Evolutionary conservation across 2,113 vertebrate genomes (phyloP), one percentile per base, ranked within the genome.

Genomic region (Lethenteron camtschaticum): DNA sequence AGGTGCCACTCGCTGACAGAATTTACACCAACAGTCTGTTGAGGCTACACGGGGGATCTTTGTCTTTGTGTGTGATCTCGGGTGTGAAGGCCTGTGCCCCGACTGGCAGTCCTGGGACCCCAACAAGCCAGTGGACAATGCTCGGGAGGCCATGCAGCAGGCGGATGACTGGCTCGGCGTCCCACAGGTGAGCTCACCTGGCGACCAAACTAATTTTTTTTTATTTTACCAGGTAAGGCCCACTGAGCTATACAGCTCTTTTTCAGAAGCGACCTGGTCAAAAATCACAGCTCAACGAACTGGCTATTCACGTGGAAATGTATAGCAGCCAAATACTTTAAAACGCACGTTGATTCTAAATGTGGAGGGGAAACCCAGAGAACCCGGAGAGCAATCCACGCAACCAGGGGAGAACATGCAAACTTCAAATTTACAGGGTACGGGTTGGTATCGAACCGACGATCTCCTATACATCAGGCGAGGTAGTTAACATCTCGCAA

Each of bases 101-200:
- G 86, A 92, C 78, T 90, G 88, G 88, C 85, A 86, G 72, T n/a
- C n/a, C n/a, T 89, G 87, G 87, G 88, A 90, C 57, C 84, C 85
- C 71, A 88, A 82, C 75, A 85, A n/a, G 77, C 86, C 88, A 0
- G n/a, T 90, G 77, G 80, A 87, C 73, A 90, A 90, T 2, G 88
- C 88, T 74, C 79, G 87, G 68, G 87, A 88, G 72, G 87, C 87
- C 77, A 90, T 90, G 87, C 88, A 89, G 72, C 87, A 89, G 76
- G n/a, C n/a, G 0, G 86, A 89, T n/a, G n/a, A 90, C 70, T 90
- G 87, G 86, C n/a, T 92, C 2, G 88, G 88, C 10, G 86, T 91
- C 12, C n/a, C 88, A 14, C 87, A n/a, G 85, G 88, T 91, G 74
- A 14, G 1, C 2, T 2, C 2, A n/a, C n/a, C 4, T 41, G n/a